Base-by-base conservation (phyloP, 2,797 vertebrate genomes). In the Garrulus glandarius region DNA sequence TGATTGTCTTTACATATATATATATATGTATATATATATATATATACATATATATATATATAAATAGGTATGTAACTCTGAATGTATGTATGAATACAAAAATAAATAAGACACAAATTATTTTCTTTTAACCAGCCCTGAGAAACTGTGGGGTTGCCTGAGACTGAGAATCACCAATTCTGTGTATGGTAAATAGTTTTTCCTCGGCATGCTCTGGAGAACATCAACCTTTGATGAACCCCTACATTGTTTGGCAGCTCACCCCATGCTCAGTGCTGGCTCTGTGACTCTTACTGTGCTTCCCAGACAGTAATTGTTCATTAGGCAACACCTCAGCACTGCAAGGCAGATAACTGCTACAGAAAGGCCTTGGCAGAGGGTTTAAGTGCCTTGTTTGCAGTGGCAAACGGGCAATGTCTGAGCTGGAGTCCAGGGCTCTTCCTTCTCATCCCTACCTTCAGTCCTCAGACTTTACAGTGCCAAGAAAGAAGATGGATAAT, bases 321-420 rank as follows among this genome's bases (percentile, higher is more conserved):
- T 77, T 44, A 70, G 60, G 30, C 44, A 79, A 71, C 68, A 93
- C 67, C 77, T 88, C 50, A 49, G 26, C 29, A 19, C 27, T 37
- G 41, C 50, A 52, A 67, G 65, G 80, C 59, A 82, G 72, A 26
- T 72, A 86, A 41, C 59, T 84, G 69, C 63, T 57, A 11, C 22
- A 50, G 43, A 65, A 84, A 65, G 55, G 20, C 63, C 59, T 87
- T 72, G 81, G 78, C 55, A 79, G 43, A 75, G 29, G 30, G 10
- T 76, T 52, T 55, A 72, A 89, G 22, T 24, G 29, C 37, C 52
- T 49, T 26, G 16, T 56, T 88, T 27, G 14, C 23, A 37, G 63
- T 4, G 1, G 32, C 65, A 93, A 77, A 67, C 0, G 65, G 34
- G 11, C 57, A 59, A 26, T 11, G 37, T 52, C 59, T 0, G 0